These are phyloP conservation scores for Paramisgurnus dabryanus DNA, from an alignment of 2,113 vertebrate genomes.

Conservation along the genomic window DNA sequence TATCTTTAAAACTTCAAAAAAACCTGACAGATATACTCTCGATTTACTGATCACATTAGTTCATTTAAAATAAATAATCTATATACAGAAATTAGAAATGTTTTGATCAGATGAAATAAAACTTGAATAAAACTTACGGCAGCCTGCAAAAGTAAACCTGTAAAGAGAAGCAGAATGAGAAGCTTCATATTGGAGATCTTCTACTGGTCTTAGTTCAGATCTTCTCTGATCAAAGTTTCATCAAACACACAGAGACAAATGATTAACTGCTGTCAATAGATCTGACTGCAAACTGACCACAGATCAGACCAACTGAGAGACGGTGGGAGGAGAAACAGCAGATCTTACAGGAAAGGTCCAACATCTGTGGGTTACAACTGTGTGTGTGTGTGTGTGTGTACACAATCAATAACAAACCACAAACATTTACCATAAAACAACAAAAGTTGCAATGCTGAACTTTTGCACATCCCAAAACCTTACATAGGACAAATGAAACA, in stretches of 20 bases:
- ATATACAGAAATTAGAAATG: no score
- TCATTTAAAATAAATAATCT: no score
- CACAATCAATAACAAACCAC: no score
- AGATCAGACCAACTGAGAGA: neutral
- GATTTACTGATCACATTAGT: no score
- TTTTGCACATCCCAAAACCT: no score
- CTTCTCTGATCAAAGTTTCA: neutral
- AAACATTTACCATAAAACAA: no score
- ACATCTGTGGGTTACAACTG: neutral
- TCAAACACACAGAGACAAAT: neutral
- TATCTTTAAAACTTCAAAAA: no score
- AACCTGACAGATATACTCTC: no score
- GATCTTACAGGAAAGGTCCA: neutral
- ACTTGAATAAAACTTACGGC: neutral
- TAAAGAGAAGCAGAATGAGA: neutral
- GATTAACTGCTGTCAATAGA: neutral
- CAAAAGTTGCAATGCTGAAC: no score
- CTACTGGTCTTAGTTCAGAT: neutral
- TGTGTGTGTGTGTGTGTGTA: no score
- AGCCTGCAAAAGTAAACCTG: neutral
- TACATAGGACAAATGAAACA: no score
- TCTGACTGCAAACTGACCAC: neutral
- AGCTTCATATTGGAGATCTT: neutral
- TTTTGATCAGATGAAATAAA: neutral
- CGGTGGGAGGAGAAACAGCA: neutral